phyloP scores from a whole-genome alignment of 2,113 vertebrate species.

The Boleophthalmus pectinirostris region DNA sequence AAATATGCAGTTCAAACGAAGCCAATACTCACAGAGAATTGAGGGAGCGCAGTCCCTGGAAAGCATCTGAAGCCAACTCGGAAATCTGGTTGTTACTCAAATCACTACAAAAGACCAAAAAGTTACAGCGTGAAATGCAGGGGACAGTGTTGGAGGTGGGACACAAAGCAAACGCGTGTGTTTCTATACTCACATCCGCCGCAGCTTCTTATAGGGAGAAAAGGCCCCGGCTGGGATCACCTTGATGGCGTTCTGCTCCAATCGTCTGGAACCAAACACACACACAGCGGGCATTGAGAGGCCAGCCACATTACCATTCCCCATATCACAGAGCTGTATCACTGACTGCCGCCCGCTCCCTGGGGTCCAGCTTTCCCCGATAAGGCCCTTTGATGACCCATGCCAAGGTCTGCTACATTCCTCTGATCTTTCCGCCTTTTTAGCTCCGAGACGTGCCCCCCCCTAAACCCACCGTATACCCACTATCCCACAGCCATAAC shows the following conservation, averaged over 20 bases:
- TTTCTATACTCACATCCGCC: constrained; percentile 90
- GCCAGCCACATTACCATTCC: constrained; percentile 46
- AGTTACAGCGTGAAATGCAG: constrained; percentile 8
- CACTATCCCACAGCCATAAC: constrained; percentile 13
- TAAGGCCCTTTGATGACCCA: constrained; percentile 56
- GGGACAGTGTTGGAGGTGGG: constrained; percentile 19
- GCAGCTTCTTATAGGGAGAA: constrained; percentile 95
- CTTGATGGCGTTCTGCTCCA: constrained; percentile 99
- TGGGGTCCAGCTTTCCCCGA: constrained; percentile 47
- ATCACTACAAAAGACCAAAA: constrained; percentile 82
- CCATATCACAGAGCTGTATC: constrained; percentile 44
- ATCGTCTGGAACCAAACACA: constrained; percentile 83
- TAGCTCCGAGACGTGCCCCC: constrained; percentile 12
- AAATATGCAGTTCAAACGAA: neutral
- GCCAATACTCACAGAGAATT: constrained; percentile 92
- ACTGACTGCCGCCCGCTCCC: constrained; percentile 40
- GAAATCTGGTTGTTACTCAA: constrained; percentile 99
- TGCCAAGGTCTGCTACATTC: constrained; percentile 49
- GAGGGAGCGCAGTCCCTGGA: constrained; percentile 95
- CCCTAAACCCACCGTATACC: neutral
- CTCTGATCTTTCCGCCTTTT: constrained; percentile 57
- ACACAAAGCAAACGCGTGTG: constrained; percentile 36
- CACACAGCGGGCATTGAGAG: constrained; percentile 60
- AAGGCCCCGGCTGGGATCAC: constrained; percentile 95
- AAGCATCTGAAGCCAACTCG: constrained; percentile 92